phyloP scores from a whole-genome alignment of 2,113 vertebrate genomes.

The Ameiurus melas region DNA sequence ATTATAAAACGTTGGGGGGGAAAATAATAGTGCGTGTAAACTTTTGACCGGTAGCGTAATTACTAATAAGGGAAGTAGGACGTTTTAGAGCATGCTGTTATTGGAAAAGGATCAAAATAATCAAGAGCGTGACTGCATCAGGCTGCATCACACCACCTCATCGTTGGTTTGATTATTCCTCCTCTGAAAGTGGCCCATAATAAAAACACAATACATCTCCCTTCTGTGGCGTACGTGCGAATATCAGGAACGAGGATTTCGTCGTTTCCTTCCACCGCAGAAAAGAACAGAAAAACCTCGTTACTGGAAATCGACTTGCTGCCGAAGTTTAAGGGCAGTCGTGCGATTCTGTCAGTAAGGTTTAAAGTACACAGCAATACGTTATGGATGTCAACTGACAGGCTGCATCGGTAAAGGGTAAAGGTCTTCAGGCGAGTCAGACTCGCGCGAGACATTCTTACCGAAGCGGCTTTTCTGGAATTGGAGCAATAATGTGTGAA shows the following conservation, averaged over 20 bases:
- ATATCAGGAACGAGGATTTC: background rate
- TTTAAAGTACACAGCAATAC: background rate
- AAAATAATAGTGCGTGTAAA: too few species aligned
- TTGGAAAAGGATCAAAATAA: background rate
- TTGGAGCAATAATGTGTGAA: background rate
- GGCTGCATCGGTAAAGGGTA: background rate
- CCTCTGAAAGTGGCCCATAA: background rate
- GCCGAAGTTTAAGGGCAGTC: background rate
- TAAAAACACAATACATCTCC: background rate
- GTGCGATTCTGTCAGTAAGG: background rate
- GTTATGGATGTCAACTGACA: background rate
- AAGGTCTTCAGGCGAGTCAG: slow-evolving; percentile 3
- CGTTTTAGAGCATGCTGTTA: background rate
- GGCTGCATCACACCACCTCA: background rate
- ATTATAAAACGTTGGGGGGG: too few species aligned
- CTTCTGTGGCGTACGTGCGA: background rate
- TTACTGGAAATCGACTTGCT: background rate
- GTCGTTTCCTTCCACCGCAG: background rate
- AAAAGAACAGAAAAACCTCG: background rate
- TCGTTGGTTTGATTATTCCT: background rate
- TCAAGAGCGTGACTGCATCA: background rate
- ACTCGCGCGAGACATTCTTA: too few species aligned
- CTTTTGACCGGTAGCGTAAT: too few species aligned
- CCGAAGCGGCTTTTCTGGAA: background rate
- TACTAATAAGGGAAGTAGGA: background rate